Percentiles rank a stretch among this genome's conserved stretches.
phyloP scores from a whole-genome alignment of 64 coral and sea anemone genomes.

The Pocillopora damicornis region DNA sequence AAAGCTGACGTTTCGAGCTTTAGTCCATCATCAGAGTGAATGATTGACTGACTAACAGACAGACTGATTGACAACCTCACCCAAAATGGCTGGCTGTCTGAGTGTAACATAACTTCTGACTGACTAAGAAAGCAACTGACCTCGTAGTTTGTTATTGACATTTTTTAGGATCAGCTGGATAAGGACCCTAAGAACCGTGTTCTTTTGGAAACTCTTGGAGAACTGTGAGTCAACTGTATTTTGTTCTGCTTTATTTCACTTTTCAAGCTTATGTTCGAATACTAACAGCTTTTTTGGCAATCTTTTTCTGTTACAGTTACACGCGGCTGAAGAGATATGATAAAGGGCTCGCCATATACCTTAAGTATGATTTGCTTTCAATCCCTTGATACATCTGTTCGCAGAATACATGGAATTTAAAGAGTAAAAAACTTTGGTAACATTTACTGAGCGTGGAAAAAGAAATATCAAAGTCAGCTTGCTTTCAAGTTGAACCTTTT shows the following conservation, averaged over 20 bases:
- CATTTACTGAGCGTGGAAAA: too few relatives aligned
- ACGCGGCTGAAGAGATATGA: constrained; percentile 87
- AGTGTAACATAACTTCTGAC: neutral
- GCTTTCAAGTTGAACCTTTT: too few relatives aligned
- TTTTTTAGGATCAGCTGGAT: constrained; percentile 76
- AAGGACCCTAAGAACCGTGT: constrained; percentile 67
- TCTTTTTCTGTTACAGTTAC: constrained; percentile 64
- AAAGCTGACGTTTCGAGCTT: too few relatives aligned
- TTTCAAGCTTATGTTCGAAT: neutral
- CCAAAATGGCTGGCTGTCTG: too few relatives aligned
- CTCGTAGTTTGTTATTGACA: neutral
- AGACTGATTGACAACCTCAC: too few relatives aligned
- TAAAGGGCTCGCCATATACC: constrained; percentile 90
- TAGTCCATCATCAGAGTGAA: too few relatives aligned
- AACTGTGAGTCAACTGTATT: constrained; percentile 65
- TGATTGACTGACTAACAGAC: too few relatives aligned
- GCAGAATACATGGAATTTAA: neutral
- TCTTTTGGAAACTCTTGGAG: constrained; percentile 83
- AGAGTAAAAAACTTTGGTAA: too few relatives aligned
- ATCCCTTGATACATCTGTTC: neutral
- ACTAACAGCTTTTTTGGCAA: neutral
- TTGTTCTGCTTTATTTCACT: neutral
- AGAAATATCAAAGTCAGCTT: too few relatives aligned
- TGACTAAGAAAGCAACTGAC: neutral
- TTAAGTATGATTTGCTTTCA: constrained; percentile 57